Evolutionary conservation across 2,113 vertebrate species (phyloP).

Genomic region (Oreochromis niloticus): DNA sequence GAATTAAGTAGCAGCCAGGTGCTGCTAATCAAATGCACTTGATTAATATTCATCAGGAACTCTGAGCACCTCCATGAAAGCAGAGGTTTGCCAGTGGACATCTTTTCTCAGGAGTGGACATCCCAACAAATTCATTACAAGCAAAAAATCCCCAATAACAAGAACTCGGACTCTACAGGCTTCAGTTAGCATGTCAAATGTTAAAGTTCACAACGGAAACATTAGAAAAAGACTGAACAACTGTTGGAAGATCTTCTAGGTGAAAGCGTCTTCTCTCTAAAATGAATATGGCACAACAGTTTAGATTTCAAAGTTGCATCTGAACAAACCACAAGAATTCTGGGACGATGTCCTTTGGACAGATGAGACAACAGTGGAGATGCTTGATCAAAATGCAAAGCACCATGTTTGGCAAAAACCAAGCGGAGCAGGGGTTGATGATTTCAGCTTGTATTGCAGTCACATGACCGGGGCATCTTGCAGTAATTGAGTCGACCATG

Average conservation of each 20-base stretch:
- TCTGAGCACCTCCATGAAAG: not conserved
- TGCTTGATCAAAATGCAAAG: not conserved
- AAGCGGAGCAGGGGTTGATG: not conserved
- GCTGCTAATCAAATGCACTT: not conserved
- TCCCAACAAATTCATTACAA: not conserved
- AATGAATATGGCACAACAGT: not conserved
- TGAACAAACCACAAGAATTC: not conserved
- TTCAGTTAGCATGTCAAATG: not conserved
- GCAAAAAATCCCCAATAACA: accelerated
- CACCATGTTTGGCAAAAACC: not conserved
- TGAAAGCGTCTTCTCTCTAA: not conserved
- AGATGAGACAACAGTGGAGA: not conserved
- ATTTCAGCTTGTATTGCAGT: not conserved
- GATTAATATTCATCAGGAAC: not conserved
- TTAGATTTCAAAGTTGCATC: not conserved
- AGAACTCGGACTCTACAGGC: not conserved
- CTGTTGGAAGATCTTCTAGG: not conserved
- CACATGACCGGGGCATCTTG: not conserved
- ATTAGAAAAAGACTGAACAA: not conserved
- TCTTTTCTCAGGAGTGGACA: not conserved
- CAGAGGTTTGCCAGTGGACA: not conserved
- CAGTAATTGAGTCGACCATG: not conserved
- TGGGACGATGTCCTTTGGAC: not conserved
- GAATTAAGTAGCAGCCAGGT: not conserved
- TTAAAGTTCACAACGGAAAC: not conserved